phyloP scores from a whole-genome alignment of 37 sponge, comb jelly and placozoan species.

The Geodia barretti region DNA sequence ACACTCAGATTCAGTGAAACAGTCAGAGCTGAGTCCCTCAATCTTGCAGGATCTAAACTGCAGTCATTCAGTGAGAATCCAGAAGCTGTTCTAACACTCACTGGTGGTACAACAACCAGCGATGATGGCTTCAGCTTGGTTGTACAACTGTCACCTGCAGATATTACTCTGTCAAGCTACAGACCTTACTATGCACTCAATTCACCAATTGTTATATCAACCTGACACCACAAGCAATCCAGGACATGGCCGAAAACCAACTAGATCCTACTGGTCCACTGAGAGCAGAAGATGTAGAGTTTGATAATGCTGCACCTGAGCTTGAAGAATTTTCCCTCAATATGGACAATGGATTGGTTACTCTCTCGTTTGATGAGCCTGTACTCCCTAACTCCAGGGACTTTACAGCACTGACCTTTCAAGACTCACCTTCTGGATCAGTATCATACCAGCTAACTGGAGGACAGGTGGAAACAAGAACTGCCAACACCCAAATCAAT shows the following conservation, averaged over 20 bases:
- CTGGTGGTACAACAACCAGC: conserved; percentile 60
- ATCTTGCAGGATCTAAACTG: conserved; percentile 28
- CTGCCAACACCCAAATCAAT: conserved; percentile 1
- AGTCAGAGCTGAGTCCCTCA: conserved; percentile 61
- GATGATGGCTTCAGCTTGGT: conserved; percentile 42
- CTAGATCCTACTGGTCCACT: conserved; percentile 1
- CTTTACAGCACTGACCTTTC: conserved; percentile 65
- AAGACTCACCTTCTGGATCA: conserved; percentile 44
- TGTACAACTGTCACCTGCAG: conserved; percentile 26
- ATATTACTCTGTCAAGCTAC: conserved; percentile 46
- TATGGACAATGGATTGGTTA: conserved; percentile 63
- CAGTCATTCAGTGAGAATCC: conserved; percentile 25
- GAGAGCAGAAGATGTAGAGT: conserved; percentile 27
- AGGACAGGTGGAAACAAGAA: conserved; percentile 12
- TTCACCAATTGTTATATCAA: conserved; percentile 66
- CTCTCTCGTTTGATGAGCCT: conserved; percentile 80
- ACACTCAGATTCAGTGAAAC: conserved; percentile 84
- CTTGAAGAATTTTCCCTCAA: conserved; percentile 59
- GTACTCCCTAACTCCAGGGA: conserved; percentile 49
- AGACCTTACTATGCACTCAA: conserved; percentile 51
- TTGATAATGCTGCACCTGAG: conserved; percentile 70
- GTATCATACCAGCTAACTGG: conserved; percentile 55
- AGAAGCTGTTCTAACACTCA: background rate
- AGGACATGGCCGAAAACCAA: conserved; percentile 64
- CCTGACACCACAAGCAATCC: conserved; percentile 35